phyloP scores from a whole-genome alignment of 2,888 invertebrate species.

The Ophion ellenae region DNA sequence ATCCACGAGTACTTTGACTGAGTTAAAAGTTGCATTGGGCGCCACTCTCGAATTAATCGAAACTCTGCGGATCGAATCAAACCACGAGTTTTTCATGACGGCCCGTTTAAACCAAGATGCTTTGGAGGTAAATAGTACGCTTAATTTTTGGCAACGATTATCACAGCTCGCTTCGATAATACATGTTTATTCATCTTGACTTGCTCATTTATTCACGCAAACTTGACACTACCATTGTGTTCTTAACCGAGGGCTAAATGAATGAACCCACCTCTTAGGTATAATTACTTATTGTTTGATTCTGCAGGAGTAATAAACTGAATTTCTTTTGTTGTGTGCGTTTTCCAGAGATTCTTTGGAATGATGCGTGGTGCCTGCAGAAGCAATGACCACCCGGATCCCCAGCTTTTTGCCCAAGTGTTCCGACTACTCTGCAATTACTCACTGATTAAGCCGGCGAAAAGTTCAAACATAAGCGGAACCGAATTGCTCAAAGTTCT shows the following conservation, averaged over 20 bases:
- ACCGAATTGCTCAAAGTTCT: neutral
- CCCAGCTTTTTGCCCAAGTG: constrained; percentile 6
- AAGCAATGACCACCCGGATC: constrained; percentile 18
- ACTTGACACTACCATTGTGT: neutral
- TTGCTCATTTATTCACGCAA: neutral
- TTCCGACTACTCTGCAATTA: constrained; percentile 7
- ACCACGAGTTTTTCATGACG: constrained; percentile 5
- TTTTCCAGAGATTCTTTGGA: constrained; percentile 17
- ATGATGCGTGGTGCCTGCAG: constrained; percentile 20
- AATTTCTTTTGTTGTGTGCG: too few relatives aligned
- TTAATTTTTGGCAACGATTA: too few relatives aligned
- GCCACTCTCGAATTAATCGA: constrained; percentile 4
- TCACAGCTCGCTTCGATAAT: too few relatives aligned
- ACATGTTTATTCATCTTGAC: too few relatives aligned
- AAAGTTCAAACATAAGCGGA: neutral
- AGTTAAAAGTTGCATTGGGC: constrained; percentile 20
- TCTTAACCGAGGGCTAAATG: too few relatives aligned
- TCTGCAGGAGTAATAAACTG: too few relatives aligned
- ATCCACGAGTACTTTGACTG: constrained; percentile 2
- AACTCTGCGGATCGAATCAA: constrained; percentile 1
- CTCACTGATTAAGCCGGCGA: neutral
- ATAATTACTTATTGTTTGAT: too few relatives aligned
- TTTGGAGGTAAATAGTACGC: neutral
- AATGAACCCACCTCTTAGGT: too few relatives aligned
- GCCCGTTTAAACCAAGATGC: constrained; percentile 23